phyloP scores from a whole-genome alignment of 2,797 vertebrate species.

The Podarcis siculus region DNA sequence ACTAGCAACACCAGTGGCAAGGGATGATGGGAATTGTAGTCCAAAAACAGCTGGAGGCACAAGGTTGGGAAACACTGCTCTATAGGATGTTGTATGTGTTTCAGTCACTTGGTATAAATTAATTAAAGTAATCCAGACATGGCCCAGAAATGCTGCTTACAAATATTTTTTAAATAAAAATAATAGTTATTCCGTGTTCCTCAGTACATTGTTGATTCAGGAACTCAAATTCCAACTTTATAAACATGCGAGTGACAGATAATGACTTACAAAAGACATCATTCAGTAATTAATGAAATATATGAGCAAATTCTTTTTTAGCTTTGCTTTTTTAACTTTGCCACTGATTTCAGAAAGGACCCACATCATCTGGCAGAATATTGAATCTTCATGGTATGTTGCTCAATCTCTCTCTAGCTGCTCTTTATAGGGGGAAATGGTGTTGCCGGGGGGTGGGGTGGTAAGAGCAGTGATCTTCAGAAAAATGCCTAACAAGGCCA shows the following conservation, averaged over 20 bases:
- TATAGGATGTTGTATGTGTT: background rate
- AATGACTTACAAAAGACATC: background rate
- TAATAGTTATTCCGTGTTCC: background rate
- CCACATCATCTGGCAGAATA: background rate
- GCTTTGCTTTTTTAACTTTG: background rate
- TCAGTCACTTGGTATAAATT: background rate
- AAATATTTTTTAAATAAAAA: background rate
- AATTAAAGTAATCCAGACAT: background rate
- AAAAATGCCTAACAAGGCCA: slow-evolving; percentile 20
- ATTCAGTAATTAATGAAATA: background rate
- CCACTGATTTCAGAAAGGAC: background rate
- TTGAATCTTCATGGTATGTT: background rate
- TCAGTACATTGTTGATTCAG: background rate
- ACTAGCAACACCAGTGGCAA: too few relatives aligned
- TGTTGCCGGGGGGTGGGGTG: background rate
- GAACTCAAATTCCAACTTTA: too few relatives aligned
- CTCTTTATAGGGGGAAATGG: background rate
- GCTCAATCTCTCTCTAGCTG: background rate
- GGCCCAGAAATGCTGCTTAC: background rate
- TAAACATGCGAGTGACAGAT: background rate
- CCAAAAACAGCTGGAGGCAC: too few relatives aligned
- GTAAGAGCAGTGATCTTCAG: background rate
- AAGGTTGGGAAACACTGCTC: too few relatives aligned
- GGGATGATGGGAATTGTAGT: too few relatives aligned
- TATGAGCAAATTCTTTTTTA: background rate